Percentiles rank a stretch among this genome's conserved stretches.
phyloP scores from a whole-genome alignment of 2,888 invertebrate species.

The Lochmaea capreae region DNA sequence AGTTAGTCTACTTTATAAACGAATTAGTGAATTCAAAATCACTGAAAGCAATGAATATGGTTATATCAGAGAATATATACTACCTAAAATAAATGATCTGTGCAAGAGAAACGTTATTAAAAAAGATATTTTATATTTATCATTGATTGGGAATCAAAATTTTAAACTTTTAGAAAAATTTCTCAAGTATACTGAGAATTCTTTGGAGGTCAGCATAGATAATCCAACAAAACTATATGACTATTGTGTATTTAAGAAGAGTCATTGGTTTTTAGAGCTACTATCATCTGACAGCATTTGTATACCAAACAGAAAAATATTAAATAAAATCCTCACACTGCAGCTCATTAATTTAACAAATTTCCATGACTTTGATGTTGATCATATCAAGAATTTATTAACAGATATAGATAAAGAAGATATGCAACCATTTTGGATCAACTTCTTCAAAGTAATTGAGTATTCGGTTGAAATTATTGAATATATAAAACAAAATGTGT shows the following conservation, averaged over 20 bases:
- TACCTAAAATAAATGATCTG: slow-evolving; percentile 53
- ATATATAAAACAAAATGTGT: slow-evolving; percentile 33
- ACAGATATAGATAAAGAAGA: slow-evolving; percentile 39
- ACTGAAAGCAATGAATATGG: slow-evolving; percentile 42
- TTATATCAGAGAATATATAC: slow-evolving; percentile 46
- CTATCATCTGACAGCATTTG: slow-evolving; percentile 47
- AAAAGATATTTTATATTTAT: slow-evolving; percentile 55
- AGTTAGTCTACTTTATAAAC: slow-evolving; percentile 36
- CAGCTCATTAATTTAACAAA: slow-evolving; percentile 56
- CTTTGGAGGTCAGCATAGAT: slow-evolving; percentile 52
- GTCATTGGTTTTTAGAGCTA: slow-evolving; percentile 61
- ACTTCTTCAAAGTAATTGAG: slow-evolving; percentile 53
- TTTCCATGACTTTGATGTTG: slow-evolving; percentile 44
- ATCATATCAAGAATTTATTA: slow-evolving; percentile 45
- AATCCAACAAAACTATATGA: slow-evolving; percentile 57
- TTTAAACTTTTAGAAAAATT: slow-evolving; percentile 50
- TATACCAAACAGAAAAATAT: slow-evolving; percentile 47
- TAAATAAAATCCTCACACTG: slow-evolving; percentile 52
- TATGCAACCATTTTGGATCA: slow-evolving; percentile 55
- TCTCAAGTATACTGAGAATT: slow-evolving; percentile 52
- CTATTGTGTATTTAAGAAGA: slow-evolving; percentile 57
- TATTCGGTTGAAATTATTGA: slow-evolving; percentile 49
- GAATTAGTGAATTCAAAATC: slow-evolving; percentile 34
- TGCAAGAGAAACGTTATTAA: slow-evolving; percentile 50
- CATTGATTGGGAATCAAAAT: slow-evolving; percentile 53